These are phyloP conservation scores for Drosophila anomalipes DNA, from an alignment of 2,888 invertebrate species.

Conservation along the genomic window DNA sequence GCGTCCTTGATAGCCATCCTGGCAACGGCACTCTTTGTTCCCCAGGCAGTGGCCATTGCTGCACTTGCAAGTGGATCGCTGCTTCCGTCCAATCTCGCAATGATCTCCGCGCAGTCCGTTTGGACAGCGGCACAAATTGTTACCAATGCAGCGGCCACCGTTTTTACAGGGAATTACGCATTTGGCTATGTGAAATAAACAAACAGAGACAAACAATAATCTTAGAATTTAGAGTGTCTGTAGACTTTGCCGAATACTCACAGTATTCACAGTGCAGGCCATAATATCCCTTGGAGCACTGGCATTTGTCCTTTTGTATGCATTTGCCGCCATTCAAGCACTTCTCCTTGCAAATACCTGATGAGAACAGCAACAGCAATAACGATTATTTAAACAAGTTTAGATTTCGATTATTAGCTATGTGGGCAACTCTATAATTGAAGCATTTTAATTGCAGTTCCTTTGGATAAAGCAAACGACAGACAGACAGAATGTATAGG, in stretches of 20 bases:
- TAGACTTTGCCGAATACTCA: constrained; percentile 87
- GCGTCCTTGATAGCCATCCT: constrained; percentile 93
- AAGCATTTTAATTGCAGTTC: constrained; percentile 35
- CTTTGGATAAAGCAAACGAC: neutral
- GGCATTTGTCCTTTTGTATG: constrained; percentile 96
- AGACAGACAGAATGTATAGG: constrained; percentile 47
- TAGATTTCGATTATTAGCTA: neutral
- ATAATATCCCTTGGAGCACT: constrained; percentile 95
- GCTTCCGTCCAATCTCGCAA: constrained; percentile 94
- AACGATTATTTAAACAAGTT: neutral
- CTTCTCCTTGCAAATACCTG: constrained; percentile 95
- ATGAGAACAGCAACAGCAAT: constrained; percentile 40
- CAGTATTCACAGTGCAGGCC: constrained; percentile 96
- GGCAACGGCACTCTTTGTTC: constrained; percentile 90
- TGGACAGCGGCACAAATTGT: constrained; percentile 95
- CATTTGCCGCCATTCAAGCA: constrained; percentile 98
- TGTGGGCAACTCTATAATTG: neutral
- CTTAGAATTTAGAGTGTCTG: neutral
- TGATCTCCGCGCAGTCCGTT: constrained; percentile 94
- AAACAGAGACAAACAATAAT: neutral
- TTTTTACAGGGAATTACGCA: constrained; percentile 96
- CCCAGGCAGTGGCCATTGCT: constrained; percentile 91
- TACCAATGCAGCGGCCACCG: constrained; percentile 94
- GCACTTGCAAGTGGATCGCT: constrained; percentile 91
- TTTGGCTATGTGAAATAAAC: constrained; percentile 88